A percentile compares a stretch with the other conserved stretches of the same genome.
phyloP scores from a whole-genome alignment of 2,113 vertebrate genomes.

The Lepus timidus region DNA sequence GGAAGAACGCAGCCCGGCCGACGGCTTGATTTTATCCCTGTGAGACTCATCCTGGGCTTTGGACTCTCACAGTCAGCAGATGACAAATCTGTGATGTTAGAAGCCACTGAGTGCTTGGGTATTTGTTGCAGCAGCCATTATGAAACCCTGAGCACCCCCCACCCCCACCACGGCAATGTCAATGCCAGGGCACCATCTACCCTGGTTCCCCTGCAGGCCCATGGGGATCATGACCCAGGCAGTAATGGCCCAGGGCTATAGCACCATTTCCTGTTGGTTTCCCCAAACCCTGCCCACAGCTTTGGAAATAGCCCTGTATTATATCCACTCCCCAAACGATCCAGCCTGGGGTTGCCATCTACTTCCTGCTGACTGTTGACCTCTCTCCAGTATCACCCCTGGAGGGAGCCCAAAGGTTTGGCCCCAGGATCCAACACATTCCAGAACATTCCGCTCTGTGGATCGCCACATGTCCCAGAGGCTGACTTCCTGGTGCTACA shows the following conservation, averaged over 20 bases:
- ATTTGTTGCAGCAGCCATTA: neutral
- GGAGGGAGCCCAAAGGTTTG: neutral
- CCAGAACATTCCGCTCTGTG: neutral
- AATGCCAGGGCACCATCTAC: neutral
- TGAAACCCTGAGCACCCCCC: neutral
- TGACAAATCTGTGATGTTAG: neutral
- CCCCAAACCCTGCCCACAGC: neutral
- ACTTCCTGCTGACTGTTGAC: neutral
- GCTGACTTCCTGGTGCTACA: neutral
- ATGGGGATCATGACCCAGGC: neutral
- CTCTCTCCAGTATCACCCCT: neutral
- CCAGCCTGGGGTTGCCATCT: neutral
- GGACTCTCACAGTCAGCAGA: neutral
- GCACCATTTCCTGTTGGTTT: neutral
- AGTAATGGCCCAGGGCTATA: neutral
- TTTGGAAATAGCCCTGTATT: neutral
- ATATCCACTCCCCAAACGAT: neutral
- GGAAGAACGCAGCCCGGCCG: neutral
- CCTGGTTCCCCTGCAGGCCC: neutral
- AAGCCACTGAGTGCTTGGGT: neutral
- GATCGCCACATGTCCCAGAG: neutral
- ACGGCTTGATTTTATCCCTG: neutral
- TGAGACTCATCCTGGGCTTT: neutral
- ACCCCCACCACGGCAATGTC: too few species aligned
- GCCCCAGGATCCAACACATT: neutral